A percentile compares a stretch with the other conserved stretches of the same genome.
These are phyloP conservation scores for Carduelis carduelis DNA, from an alignment of 2,797 vertebrate genomes.

Conservation along the genomic window DNA sequence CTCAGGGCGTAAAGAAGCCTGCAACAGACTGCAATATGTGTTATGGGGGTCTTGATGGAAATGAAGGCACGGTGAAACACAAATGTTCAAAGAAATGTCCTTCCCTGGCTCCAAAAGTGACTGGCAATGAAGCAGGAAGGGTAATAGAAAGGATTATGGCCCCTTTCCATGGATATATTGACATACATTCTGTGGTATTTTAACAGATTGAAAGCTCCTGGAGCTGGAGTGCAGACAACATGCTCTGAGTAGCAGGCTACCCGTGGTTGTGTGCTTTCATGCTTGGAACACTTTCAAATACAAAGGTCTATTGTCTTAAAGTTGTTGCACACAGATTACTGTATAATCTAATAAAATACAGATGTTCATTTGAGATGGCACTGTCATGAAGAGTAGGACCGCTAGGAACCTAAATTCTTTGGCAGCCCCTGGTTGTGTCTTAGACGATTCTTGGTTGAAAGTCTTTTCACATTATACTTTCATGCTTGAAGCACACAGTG, in stretches of 20 bases:
- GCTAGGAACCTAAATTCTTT: neutral
- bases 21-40: slow-evolving; percentile 54
- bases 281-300: neutral
- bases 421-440: neutral
- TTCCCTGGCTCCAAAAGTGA: slow-evolving; percentile 18
- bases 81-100: slow-evolving; percentile 41
- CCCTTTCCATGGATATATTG: slow-evolving; percentile 45
- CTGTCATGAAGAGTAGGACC: neutral
- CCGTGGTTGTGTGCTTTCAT: neutral
- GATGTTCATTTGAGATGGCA: neutral
- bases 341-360: neutral
- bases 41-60: slow-evolving; percentile 33
- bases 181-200: slow-evolving; percentile 20
- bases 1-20: slow-evolving; percentile 41
- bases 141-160: slow-evolving; percentile 34
- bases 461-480: neutral
- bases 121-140: slow-evolving; percentile 17
- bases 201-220: slow-evolving; percentile 35
- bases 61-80: slow-evolving; percentile 19
- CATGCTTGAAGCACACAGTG: neutral
- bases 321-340: neutral
- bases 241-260: neutral
- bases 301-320: neutral
- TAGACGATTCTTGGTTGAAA: neutral
- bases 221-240: neutral